phyloP scores from a whole-genome alignment of 2,113 vertebrate species.

The Euleptes europaea region DNA sequence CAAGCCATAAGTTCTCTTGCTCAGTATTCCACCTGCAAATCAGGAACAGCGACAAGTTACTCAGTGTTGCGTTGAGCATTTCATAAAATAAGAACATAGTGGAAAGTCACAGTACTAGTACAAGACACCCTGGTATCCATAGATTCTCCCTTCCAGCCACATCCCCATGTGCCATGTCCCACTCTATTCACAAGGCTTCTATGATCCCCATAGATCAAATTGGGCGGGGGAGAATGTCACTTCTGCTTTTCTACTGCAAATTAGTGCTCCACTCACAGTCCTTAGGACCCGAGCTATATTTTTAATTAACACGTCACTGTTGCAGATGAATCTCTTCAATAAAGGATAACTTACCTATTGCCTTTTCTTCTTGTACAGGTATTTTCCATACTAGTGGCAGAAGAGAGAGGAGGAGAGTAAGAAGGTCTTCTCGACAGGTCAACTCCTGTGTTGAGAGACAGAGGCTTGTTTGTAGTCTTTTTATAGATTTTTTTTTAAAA shows the following conservation, averaged over 20 bases:
- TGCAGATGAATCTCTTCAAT: not conserved
- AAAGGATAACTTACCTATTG: constrained; percentile 77
- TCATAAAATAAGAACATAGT: no score
- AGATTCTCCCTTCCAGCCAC: no score
- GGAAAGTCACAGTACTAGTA: no score
- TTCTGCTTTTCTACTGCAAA: no score
- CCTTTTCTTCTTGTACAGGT: constrained; percentile 91
- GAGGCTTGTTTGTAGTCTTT: constrained; percentile 17
- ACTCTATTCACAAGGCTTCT: no score
- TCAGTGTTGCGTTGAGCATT: no score
- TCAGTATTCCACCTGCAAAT: not conserved
- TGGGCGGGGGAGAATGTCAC: no score
- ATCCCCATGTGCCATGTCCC: no score
- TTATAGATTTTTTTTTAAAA: not conserved
- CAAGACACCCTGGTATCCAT: no score
- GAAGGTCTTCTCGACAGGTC: constrained; percentile 95
- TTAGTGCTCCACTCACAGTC: not conserved
- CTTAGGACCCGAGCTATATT: not conserved
- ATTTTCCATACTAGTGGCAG: constrained; percentile 97
- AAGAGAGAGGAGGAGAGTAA: constrained; percentile 91
- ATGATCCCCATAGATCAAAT: no score
- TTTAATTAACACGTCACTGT: not conserved
- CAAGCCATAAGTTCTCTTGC: not conserved
- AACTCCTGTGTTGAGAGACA: constrained; percentile 81
- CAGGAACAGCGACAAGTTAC: not conserved